Evolutionary conservation across 2,797 vertebrate species (phyloP).

Genomic region (Podarcis siculus): DNA sequence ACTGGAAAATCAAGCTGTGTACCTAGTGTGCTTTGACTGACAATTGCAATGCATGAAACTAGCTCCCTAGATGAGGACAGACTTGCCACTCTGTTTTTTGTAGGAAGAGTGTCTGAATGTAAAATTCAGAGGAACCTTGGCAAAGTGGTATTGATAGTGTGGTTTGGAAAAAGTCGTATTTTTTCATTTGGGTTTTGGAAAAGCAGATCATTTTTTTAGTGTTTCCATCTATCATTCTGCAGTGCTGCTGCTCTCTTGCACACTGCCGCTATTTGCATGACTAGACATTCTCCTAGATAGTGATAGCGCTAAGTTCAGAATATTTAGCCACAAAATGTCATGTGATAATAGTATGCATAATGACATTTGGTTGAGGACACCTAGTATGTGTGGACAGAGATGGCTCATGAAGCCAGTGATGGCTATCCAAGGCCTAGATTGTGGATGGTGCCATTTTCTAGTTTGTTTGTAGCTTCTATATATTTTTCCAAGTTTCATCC

Average conservation of each 20-base stretch:
- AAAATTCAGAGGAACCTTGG: neutral
- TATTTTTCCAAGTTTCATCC: neutral
- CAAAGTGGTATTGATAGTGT: accelerated
- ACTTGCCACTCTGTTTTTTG: neutral
- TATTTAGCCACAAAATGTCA: neutral
- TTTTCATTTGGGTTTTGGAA: neutral
- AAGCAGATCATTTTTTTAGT: neutral
- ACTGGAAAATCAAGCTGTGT: neutral
- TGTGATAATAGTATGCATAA: neutral
- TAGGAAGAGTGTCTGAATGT: neutral
- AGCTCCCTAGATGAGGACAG: neutral
- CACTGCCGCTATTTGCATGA: neutral
- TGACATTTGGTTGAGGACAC: neutral
- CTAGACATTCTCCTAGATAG: neutral
- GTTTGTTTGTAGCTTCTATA: neutral
- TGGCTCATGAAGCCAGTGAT: neutral
- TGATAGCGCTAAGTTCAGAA: neutral
- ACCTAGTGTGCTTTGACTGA: neutral
- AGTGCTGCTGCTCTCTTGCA: neutral
- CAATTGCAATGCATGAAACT: neutral
- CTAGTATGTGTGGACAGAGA: neutral
- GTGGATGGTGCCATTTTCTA: neutral
- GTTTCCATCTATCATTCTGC: neutral
- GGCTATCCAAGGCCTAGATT: neutral
- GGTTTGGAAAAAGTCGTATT: neutral